Percentiles rank a stretch among this genome's conserved stretches.
Conservation (phyloP, 2,888 invertebrate species). For the Caenorhabditis plicata region DNA sequence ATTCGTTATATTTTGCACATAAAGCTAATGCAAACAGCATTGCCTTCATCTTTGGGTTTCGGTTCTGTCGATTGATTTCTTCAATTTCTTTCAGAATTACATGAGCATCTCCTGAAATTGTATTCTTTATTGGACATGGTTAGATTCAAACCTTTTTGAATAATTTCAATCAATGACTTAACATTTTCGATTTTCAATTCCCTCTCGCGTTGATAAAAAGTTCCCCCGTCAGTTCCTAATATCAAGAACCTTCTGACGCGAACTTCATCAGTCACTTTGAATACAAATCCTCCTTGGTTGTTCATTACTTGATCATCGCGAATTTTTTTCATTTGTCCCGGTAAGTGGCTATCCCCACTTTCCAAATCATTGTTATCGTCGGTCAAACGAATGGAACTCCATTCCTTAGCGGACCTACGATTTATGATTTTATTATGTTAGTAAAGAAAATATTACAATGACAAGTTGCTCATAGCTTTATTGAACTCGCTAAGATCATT, state of each 20-base stretch:
- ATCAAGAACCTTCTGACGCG: conserved; percentile 66
- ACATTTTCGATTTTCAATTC: conserved; percentile 65
- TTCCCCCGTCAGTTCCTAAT: conserved; percentile 65
- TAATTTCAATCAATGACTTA: conserved; percentile 61
- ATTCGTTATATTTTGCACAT: conserved; percentile 70
- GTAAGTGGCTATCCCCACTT: too few relatives aligned
- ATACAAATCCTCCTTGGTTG: conserved; percentile 65
- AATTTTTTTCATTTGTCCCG: conserved; percentile 49
- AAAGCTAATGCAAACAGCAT: conserved; percentile 75
- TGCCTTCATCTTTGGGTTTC: conserved; percentile 67
- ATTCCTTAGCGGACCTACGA: too few relatives aligned
- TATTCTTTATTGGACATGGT: too few relatives aligned
- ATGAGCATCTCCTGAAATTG: conserved; percentile 62
- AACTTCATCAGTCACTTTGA: conserved; percentile 63
- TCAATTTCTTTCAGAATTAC: conserved; percentile 64
- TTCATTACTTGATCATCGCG: conserved; percentile 56
- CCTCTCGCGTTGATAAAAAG: conserved; percentile 62
- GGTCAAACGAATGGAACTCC: too few relatives aligned
- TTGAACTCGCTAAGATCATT: too few relatives aligned
- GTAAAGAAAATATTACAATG: too few relatives aligned
- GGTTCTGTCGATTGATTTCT: conserved; percentile 64
- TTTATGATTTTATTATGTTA: too few relatives aligned
- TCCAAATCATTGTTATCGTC: too few relatives aligned
- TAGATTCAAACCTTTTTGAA: conserved; percentile 49
- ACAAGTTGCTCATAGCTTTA: too few relatives aligned